Percentiles rank a stretch among this genome's conserved stretches.
Evolutionary conservation across 1,140 invertebrate species (phyloP).

Genomic region (Acyrthosiphon pisum): DNA sequence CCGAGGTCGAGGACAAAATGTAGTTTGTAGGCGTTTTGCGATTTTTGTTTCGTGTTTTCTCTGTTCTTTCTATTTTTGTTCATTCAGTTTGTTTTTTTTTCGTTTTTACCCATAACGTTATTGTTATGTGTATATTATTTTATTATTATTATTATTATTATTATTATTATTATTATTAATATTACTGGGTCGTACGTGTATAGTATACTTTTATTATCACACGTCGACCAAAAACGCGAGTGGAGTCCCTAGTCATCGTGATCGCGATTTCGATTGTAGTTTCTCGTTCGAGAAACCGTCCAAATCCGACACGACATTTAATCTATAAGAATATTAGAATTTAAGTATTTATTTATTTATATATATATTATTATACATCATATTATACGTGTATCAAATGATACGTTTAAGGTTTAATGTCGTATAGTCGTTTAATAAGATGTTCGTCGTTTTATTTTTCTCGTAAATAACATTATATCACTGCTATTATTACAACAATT

Average conservation of each 20-base stretch:
- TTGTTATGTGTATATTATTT: not conserved
- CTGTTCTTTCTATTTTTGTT: not conserved
- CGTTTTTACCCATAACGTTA: not conserved
- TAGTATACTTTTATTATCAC: not conserved
- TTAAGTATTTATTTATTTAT: slow-evolving; percentile 16
- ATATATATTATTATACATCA: not conserved
- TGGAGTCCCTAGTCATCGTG: slow-evolving; percentile 52
- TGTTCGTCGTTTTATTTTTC: slow-evolving; percentile 8
- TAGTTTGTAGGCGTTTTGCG: slow-evolving; percentile 28
- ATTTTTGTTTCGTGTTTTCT: slow-evolving; percentile 11
- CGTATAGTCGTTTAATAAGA: not conserved
- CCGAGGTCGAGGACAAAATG: not conserved
- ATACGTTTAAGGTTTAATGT: slow-evolving; percentile 2
- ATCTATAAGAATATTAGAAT: slow-evolving; percentile 18
- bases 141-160: not conserved
- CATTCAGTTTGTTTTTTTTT: not conserved
- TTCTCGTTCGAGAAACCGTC: slow-evolving; percentile 36
- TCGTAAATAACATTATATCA: not conserved
- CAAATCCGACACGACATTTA: slow-evolving; percentile 44
- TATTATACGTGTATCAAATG: not conserved
- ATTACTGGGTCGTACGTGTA: slow-evolving; percentile 9
- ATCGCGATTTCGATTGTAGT: slow-evolving; percentile 44
- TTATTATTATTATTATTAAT: not conserved
- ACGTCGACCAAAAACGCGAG: slow-evolving; percentile 8
- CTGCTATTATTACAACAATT: not conserved